phyloP scores from a whole-genome alignment of 2,113 vertebrate species.

The Uropsilus gracilis region DNA sequence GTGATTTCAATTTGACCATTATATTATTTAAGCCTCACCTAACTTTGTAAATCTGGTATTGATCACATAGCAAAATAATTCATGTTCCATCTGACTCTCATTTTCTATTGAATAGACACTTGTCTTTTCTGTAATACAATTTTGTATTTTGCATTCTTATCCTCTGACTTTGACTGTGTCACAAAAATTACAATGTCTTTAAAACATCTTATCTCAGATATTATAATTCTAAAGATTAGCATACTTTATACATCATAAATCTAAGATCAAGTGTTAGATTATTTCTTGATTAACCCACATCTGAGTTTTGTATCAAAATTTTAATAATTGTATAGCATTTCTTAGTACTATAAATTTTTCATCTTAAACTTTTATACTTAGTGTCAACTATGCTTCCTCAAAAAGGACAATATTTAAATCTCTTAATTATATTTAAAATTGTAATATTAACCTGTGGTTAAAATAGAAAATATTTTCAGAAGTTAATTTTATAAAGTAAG shows the following conservation, averaged over 20 bases:
- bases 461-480: background rate
- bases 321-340: background rate
- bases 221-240: background rate
- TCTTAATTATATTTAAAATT: slow-evolving; percentile 14
- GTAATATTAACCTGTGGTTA: background rate
- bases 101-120: background rate
- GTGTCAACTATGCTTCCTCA: background rate
- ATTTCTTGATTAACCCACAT: background rate
- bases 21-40: background rate
- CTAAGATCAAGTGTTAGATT: background rate
- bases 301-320: slow-evolving; percentile 44
- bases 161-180: background rate
- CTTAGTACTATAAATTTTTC: background rate
- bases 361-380: background rate
- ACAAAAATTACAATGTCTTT: background rate
- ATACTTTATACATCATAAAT: background rate
- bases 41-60: background rate
- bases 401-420: background rate
- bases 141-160: background rate
- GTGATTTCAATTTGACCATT: background rate
- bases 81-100: background rate
- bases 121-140: no score
- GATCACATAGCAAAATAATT: background rate
- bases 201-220: background rate
- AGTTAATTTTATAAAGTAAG: background rate